Base-by-base conservation (phyloP, 2,888 invertebrate genomes). In the Eudemis profundana region DNA sequence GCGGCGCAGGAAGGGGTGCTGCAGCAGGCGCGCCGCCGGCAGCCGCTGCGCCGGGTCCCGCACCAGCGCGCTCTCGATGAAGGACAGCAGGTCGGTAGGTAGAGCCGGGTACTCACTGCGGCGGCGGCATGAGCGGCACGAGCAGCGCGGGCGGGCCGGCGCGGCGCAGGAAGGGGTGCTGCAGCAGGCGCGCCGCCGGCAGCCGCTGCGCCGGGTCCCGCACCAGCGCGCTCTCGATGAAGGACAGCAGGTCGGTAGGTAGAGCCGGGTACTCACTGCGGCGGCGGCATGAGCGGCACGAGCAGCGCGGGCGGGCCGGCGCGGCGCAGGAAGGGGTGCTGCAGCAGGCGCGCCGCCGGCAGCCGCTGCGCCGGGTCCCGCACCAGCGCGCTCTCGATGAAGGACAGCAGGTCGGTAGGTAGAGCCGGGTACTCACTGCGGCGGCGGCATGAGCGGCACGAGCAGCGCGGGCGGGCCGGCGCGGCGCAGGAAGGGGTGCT, bases 341-440 rank as follows among this genome's bases (percentile, higher is more conserved):
- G 97, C 67, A 98, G 90, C 83, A 98, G 98, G 46, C 96, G 95
- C 84, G 96, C 96, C 92, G 89, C 96, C 96, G 14, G 97, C 97
- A 64, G 97, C 97, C 50, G 97, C 96, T 97, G 97, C 42, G 95
- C 94, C 21, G 97, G 10, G 14, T 21, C 19, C 23, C 23, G 27
- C 27, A 14, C 23, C 47, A 5, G 23, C 23, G 3, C 23, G 5
- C 23, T 23, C 23, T 3, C 23, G 23, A 23, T 5, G 23, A 4
- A 5, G 23, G 3, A 23, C 23, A 4, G 38, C n/a, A 14, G 2
- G 38, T 7, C 17, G 15, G 42, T 17, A 8, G 7, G 42, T 42
- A n/a, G n/a, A n/a, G n/a, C n/a, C n/a, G n/a, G n/a, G 42, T n/a
- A 44, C 44, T 44, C 19, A 44, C 44, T 10, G 8, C 17, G 33